Percentiles rank a stretch among this genome's conserved stretches.
Conservation (phyloP, 1,140 invertebrate genomes). For the Caenorhabditis briggsae region DNA sequence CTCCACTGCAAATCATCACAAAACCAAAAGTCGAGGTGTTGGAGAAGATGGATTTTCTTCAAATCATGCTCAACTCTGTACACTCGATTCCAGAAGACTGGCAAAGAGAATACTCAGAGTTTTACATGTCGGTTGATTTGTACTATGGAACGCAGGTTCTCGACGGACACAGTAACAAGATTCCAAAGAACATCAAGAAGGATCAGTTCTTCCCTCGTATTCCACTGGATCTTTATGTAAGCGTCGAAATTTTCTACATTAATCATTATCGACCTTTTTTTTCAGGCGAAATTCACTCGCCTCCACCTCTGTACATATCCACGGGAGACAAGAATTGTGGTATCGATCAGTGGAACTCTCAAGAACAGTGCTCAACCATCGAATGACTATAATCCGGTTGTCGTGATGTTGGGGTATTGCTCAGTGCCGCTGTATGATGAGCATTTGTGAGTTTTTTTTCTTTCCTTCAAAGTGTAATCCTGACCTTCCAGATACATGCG, state of each 20-base stretch:
- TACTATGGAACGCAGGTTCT: conserved; percentile 65
- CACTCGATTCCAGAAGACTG: conserved; percentile 70
- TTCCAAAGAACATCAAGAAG: conserved; percentile 51
- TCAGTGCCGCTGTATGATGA: conserved; percentile 61
- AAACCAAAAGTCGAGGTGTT: conserved; percentile 57
- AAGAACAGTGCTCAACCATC: conserved; percentile 30
- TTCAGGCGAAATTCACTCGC: conserved; percentile 59
- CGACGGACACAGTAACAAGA: conserved; percentile 35
- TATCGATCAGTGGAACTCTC: conserved; percentile 38
- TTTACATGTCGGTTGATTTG: conserved; percentile 66
- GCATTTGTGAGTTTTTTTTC: conserved; percentile 80
- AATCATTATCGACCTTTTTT: too few species aligned
- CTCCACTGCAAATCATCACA: conserved; percentile 17
- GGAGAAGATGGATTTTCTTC: conserved; percentile 53
- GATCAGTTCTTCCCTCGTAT: conserved; percentile 65
- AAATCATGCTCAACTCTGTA: conserved; percentile 66
- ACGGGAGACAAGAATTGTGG: conserved; percentile 24
- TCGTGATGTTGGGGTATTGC: conserved; percentile 33
- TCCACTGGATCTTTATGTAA: conserved; percentile 63
- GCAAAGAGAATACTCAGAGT: conserved; percentile 61
- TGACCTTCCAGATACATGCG: conserved; percentile 58
- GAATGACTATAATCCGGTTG: conserved; percentile 29
- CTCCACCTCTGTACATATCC: conserved; percentile 9
- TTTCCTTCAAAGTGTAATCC: neutral
- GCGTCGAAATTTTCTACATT: too few species aligned